Evolutionary conservation across 1,140 invertebrate genomes (phyloP).

Genomic region (Drepana arcuata): DNA sequence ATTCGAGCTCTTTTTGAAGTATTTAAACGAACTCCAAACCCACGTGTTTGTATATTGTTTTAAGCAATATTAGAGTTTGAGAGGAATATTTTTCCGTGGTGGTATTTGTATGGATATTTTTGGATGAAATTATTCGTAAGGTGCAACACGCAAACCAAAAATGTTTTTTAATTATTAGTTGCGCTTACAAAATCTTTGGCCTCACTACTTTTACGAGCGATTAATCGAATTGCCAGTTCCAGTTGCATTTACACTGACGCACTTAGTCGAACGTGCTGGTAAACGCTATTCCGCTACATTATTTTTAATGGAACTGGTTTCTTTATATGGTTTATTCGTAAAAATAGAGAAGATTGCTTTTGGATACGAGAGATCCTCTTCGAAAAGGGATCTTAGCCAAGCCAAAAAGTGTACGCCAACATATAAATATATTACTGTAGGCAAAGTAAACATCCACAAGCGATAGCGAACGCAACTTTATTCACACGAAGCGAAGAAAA

Average conservation of each 20-base stretch:
- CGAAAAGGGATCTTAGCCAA: slow-evolving; percentile 52
- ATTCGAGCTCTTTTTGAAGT: slow-evolving; percentile 9
- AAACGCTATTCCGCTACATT: too few relatives aligned
- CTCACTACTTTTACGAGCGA: background rate
- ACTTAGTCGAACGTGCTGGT: background rate
- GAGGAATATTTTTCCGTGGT: too few relatives aligned
- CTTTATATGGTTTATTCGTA: too few relatives aligned
- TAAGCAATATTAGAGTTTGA: too few relatives aligned
- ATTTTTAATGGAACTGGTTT: too few relatives aligned
- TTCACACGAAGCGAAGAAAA: too few relatives aligned
- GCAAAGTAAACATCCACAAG: slow-evolving; percentile 16
- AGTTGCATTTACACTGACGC: slow-evolving; percentile 2
- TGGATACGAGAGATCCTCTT: too few relatives aligned
- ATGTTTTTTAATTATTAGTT: slow-evolving; percentile 40
- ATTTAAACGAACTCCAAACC: too few relatives aligned
- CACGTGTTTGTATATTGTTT: too few relatives aligned
- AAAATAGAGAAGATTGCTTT: too few relatives aligned
- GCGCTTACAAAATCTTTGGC: slow-evolving; percentile 17
- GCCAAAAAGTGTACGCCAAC: slow-evolving; percentile 56
- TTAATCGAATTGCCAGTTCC: background rate
- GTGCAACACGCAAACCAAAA: slow-evolving; percentile 58
- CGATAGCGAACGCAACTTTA: too few relatives aligned
- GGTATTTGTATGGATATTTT: too few relatives aligned
- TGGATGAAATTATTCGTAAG: slow-evolving; percentile 43
- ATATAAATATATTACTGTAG: slow-evolving; percentile 20